Percentiles rank a stretch among this genome's conserved stretches.
phyloP scores from a whole-genome alignment of 2,888 invertebrate species.

The Diplazon laetatorius region DNA sequence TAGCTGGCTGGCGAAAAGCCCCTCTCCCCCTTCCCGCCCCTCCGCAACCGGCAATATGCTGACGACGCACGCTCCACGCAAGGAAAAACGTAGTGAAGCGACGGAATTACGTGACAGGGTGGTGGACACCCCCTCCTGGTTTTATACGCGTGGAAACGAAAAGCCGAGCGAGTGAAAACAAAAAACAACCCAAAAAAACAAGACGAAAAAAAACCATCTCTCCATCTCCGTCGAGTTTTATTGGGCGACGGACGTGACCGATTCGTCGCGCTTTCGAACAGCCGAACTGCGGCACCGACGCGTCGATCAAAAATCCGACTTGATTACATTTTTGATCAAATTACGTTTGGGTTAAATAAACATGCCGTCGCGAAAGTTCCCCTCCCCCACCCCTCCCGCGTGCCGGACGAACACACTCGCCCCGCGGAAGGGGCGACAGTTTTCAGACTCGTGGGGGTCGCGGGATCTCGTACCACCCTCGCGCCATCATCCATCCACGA shows the following conservation, averaged over 20 bases:
- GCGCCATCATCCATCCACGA: constrained; percentile 44
- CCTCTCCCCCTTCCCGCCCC: no score
- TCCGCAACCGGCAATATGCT: constrained; percentile 34
- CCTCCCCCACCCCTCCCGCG: constrained; percentile 10
- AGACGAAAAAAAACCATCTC: constrained; percentile 39
- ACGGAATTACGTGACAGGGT: constrained; percentile 65
- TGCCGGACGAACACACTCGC: constrained; percentile 9
- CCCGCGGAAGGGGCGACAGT: constrained; percentile 21
- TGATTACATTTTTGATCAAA: constrained; percentile 83
- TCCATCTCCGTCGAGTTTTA: constrained; percentile 75
- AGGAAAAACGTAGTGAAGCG: constrained; percentile 51
- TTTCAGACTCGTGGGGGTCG: constrained; percentile 17
- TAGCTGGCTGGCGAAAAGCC: constrained; percentile 33
- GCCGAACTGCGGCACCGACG: constrained; percentile 56
- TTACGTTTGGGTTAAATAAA: constrained; percentile 82
- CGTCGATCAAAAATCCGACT: constrained; percentile 80
- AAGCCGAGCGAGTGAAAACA: constrained; percentile 25
- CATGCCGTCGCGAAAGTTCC: constrained; percentile 69
- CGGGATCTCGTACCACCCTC: neutral
- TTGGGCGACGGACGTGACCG: constrained; percentile 73
- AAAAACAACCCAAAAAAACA: neutral
- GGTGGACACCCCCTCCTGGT: constrained; percentile 73
- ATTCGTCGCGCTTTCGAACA: constrained; percentile 77
- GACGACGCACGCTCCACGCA: constrained; percentile 52
- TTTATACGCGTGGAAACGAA: constrained; percentile 62